Conservation (phyloP, 2,888 invertebrate species). For the Cheilosia urbana region DNA sequence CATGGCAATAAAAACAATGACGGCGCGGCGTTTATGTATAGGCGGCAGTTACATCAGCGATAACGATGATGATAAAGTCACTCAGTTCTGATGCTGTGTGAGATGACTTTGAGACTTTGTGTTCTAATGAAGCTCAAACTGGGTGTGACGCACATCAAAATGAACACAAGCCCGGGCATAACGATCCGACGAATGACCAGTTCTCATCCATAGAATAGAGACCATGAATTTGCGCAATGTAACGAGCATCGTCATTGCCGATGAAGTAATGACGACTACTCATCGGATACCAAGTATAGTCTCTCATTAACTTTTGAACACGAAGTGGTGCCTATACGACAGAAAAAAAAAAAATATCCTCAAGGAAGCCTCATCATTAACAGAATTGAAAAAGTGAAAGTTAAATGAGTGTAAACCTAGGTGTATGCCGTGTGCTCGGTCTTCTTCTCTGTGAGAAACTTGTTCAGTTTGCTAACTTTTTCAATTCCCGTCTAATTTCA, state of each 20-base stretch:
- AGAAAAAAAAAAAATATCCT: neutral
- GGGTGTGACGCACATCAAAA: slow-evolving; percentile 38
- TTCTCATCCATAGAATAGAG: slow-evolving; percentile 11
- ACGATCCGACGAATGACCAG: slow-evolving; percentile 62
- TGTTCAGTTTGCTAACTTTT: slow-evolving; percentile 61
- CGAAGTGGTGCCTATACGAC: slow-evolving; percentile 14
- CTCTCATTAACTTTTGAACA: slow-evolving; percentile 64
- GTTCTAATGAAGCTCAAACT: slow-evolving; percentile 24
- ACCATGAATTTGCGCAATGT: slow-evolving; percentile 49
- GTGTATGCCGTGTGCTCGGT: neutral
- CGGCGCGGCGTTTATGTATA: slow-evolving; percentile 53
- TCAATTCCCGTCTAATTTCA: slow-evolving; percentile 74
- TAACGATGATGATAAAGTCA: slow-evolving; percentile 71
- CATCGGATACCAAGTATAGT: slow-evolving; percentile 21
- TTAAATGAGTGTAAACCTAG: slow-evolving; percentile 41
- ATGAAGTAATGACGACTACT: slow-evolving; percentile 2
- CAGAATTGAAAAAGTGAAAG: slow-evolving; percentile 42
- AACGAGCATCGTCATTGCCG: slow-evolving; percentile 32
- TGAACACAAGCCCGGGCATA: slow-evolving; percentile 44
- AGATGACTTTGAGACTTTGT: slow-evolving; percentile 54
- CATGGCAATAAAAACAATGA: slow-evolving; percentile 72
- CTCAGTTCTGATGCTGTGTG: slow-evolving; percentile 45
- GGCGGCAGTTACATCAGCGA: slow-evolving; percentile 73
- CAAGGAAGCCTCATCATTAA: slow-evolving; percentile 35
- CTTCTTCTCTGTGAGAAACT: slow-evolving; percentile 43